phyloP scores from a whole-genome alignment of 2,888 invertebrate genomes.

The Mayetiola destructor region DNA sequence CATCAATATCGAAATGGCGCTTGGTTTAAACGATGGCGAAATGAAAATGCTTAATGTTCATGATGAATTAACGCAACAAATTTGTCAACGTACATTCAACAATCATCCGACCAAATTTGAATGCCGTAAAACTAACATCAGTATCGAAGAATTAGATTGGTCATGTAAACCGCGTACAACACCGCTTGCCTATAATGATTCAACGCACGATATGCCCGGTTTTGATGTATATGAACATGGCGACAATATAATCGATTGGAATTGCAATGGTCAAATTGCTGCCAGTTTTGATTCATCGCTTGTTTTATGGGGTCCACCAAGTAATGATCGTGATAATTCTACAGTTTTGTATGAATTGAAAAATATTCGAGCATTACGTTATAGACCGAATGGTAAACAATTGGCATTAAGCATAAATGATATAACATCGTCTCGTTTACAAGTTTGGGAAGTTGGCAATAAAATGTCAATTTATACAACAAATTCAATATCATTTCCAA shows the following conservation, averaged over 20 bases:
- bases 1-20: background rate
- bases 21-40: background rate
- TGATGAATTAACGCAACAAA: background rate
- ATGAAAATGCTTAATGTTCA: background rate
- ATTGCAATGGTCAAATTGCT: constrained; percentile 27
- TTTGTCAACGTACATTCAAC: background rate
- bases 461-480: constrained; percentile 5
- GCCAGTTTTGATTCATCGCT: constrained; percentile 29
- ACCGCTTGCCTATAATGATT: constrained; percentile 26
- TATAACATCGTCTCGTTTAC: background rate
- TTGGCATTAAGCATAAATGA: background rate
- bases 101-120: background rate
- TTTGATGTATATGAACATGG: constrained; percentile 18
- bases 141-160: constrained; percentile 26
- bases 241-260: constrained; percentile 31
- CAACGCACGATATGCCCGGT: constrained; percentile 30
- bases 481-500: background rate
- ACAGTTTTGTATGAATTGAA: background rate
- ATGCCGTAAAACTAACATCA: constrained; percentile 5
- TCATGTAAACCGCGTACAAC: constrained; percentile 27
- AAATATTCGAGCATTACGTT: background rate
- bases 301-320: constrained; percentile 25
- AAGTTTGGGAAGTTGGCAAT: constrained; percentile 5
- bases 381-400: background rate
- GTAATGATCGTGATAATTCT: background rate